phyloP scores from a whole-genome alignment of 2,888 invertebrate genomes.

The Idaea straminata region DNA sequence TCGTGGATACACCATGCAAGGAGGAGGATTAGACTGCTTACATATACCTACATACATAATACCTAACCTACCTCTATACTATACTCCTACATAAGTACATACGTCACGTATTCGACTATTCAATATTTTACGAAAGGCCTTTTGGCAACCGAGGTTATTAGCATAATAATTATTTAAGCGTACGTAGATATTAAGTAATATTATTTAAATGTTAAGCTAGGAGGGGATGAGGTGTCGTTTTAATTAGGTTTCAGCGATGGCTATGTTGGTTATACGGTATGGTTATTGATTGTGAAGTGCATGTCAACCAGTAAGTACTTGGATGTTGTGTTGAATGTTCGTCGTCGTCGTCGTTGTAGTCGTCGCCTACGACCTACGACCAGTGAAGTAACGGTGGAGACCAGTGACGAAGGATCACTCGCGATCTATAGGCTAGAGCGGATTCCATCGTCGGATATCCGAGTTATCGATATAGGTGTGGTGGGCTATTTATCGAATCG shows the following conservation, averaged over 20 bases:
- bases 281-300: constrained; percentile 63
- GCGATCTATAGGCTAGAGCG: constrained; percentile 33
- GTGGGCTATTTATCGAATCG: constrained; percentile 75
- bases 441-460: constrained; percentile 53
- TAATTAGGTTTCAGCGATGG: constrained; percentile 65
- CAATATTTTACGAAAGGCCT: constrained; percentile 62
- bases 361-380: too few relatives aligned
- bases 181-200: constrained; percentile 31
- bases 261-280: constrained; percentile 68
- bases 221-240: constrained; percentile 70
- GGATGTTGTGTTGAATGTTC: constrained; percentile 58
- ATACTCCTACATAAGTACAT: background rate
- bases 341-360: constrained; percentile 42
- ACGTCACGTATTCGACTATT: constrained; percentile 14
- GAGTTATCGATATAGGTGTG: constrained; percentile 71
- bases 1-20: constrained; percentile 70
- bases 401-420: constrained; percentile 30
- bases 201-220: constrained; percentile 43
- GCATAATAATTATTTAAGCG: constrained; percentile 65
- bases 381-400: constrained; percentile 28
- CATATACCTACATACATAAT: constrained; percentile 12
- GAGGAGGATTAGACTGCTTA: constrained; percentile 60
- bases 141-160: constrained; percentile 63
- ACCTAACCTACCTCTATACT: background rate
- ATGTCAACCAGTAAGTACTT: constrained; percentile 46